Evolutionary conservation across 2,113 vertebrate species (phyloP).

Genomic region (Corynorhinus townsendii): DNA sequence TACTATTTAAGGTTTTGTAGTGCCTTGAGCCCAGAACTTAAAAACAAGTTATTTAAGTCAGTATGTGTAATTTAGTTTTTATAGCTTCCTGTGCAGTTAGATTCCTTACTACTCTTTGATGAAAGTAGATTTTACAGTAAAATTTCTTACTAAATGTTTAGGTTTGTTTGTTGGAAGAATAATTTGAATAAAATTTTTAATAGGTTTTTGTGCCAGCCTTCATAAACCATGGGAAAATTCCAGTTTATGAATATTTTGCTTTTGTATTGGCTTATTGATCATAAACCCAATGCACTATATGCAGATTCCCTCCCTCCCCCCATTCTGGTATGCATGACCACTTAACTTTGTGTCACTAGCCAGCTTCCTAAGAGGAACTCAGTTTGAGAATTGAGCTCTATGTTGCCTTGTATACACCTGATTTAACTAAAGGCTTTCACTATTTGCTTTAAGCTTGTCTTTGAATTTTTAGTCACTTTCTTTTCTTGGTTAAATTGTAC

Average conservation of each 20-base stretch:
- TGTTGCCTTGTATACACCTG: neutral
- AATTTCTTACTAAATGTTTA: neutral
- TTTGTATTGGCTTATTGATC: neutral
- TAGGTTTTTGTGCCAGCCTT: neutral
- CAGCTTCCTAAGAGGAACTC: neutral
- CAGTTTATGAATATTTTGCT: constrained; percentile 13
- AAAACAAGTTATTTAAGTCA: neutral
- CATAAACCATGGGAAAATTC: constrained; percentile 14
- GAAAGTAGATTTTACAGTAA: neutral
- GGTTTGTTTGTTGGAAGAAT: neutral
- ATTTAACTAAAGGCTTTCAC: neutral
- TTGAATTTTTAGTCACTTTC: neutral
- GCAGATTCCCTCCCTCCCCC: neutral
- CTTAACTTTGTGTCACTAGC: neutral
- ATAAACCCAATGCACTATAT: neutral
- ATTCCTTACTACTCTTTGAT: neutral
- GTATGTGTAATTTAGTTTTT: neutral
- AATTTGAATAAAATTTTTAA: neutral
- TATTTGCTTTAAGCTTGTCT: neutral
- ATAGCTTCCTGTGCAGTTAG: neutral
- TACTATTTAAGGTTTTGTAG: neutral
- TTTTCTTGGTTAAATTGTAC: neutral
- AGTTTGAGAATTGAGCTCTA: neutral
- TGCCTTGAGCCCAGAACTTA: neutral
- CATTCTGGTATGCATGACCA: neutral